Percentiles rank a stretch among this genome's conserved stretches.
Evolutionary conservation across 2,797 vertebrate species (phyloP).

Genomic region (Triplophysa yarkandensis): DNA sequence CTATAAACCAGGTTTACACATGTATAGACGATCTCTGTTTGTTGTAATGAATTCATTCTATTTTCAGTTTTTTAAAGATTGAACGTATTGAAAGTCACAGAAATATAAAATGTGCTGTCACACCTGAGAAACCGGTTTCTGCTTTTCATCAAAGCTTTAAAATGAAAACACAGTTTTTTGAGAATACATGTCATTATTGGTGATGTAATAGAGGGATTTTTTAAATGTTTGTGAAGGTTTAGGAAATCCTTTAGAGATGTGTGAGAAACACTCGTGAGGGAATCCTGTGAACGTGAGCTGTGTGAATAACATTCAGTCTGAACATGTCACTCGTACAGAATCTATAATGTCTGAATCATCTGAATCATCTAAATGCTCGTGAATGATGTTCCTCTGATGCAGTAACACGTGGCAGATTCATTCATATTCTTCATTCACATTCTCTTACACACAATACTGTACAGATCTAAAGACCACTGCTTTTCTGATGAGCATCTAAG

Average conservation of each 20-base stretch:
- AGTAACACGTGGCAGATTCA: constrained; percentile 61
- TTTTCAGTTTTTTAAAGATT: too few relatives aligned
- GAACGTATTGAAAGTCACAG: too few relatives aligned
- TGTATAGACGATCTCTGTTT: too few relatives aligned
- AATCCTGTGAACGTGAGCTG: constrained; percentile 71
- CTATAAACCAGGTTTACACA: too few relatives aligned
- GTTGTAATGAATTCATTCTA: too few relatives aligned
- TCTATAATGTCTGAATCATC: background rate
- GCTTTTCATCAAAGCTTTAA: too few relatives aligned
- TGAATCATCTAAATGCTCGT: background rate
- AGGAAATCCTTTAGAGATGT: constrained; percentile 11
- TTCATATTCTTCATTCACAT: constrained; percentile 52
- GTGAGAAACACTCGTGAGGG: constrained; percentile 68
- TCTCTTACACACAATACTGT: constrained; percentile 60
- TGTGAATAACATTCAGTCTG: constrained; percentile 53
- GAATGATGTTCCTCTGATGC: background rate
- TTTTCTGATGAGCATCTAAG: background rate
- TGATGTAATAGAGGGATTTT: background rate
- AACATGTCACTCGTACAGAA: background rate
- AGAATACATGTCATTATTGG: too few relatives aligned
- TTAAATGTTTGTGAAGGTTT: background rate
- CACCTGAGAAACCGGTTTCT: too few relatives aligned
- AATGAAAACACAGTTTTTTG: too few relatives aligned
- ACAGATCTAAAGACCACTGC: constrained; percentile 34
- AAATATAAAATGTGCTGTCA: too few relatives aligned